These are phyloP conservation scores for Argyrosomus japonicus DNA, from an alignment of 2,113 vertebrate genomes.

Conservation along the genomic window DNA sequence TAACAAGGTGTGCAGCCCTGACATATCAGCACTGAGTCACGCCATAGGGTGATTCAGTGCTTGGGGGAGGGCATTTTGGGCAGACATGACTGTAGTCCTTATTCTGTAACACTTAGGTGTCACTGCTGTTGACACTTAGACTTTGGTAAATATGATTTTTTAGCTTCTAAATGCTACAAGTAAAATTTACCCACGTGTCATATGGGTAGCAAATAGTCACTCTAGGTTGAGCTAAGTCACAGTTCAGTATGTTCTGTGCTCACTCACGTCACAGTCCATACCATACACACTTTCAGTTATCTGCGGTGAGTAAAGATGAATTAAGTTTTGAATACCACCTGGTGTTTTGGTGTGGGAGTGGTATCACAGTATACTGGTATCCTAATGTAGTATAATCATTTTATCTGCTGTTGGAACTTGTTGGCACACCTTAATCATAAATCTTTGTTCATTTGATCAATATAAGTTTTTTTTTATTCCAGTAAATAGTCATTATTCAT, in stretches of 20 bases:
- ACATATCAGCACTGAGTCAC: not conserved
- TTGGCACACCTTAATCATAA: not conserved
- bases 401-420: not conserved
- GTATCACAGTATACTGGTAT: not conserved
- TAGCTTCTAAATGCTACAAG: not conserved
- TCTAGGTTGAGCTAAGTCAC: slow-evolving; percentile 12
- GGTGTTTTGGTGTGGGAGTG: not conserved
- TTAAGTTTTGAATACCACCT: not conserved
- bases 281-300: no score
- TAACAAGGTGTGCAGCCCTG: no score
- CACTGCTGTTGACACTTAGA: not conserved
- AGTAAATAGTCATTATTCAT: not conserved
- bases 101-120: not conserved
- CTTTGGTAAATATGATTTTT: no score
- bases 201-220: not conserved
- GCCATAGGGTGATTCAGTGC: not conserved
- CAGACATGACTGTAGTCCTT: not conserved
- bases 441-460: not conserved
- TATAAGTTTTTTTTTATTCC: not conserved
- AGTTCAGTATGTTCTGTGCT: not conserved
- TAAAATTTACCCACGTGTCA: not conserved
- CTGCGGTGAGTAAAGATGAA: not conserved
- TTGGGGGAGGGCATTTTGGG: not conserved
- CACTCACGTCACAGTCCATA: not conserved
- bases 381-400: not conserved